Conservation (phyloP, 2,888 invertebrate genomes). For the Dyspetes luteomarginatus region DNA sequence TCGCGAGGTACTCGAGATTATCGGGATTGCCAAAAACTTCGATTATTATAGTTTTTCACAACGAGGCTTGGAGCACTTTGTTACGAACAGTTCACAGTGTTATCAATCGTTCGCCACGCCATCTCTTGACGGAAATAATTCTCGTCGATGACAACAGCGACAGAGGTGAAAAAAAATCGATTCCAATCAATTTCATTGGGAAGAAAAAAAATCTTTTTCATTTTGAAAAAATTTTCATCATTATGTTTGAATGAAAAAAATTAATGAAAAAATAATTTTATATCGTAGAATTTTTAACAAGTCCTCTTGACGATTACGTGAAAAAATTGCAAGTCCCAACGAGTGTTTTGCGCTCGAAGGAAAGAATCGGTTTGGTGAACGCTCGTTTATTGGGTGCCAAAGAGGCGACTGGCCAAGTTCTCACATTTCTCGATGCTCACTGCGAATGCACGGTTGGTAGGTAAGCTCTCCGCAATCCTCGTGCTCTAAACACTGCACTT, state of each 20-base stretch:
- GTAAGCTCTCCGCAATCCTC: constrained; percentile 78
- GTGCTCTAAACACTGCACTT: constrained; percentile 35
- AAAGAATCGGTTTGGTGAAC: constrained; percentile 91
- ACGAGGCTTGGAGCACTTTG: constrained; percentile 99
- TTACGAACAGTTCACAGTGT: constrained; percentile 97
- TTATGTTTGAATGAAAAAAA: background rate
- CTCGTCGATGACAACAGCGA: constrained; percentile 95
- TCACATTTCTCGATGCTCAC: constrained; percentile 97
- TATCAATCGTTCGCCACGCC: constrained; percentile 92
- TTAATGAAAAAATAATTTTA: constrained; percentile 23
- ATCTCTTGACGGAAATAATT: constrained; percentile 92
- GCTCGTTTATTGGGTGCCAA: constrained; percentile 92
- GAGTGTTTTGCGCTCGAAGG: constrained; percentile 87
- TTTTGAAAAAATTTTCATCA: background rate
- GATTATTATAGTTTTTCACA: constrained; percentile 98
- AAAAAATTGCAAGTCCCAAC: constrained; percentile 86
- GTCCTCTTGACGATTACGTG: constrained; percentile 88
- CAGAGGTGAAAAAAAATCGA: constrained; percentile 89
- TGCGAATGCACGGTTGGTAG: constrained; percentile 94
- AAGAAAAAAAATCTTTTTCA: no score
- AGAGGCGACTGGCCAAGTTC: constrained; percentile 89
- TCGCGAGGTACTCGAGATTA: constrained; percentile 85
- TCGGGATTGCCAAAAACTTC: constrained; percentile 92
- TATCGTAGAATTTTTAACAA: constrained; percentile 86
- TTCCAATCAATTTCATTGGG: no score